A percentile compares a stretch with the other conserved stretches of the same genome.
Conservation (phyloP, 2,113 vertebrate genomes). For the Cryptomyrus ogoouensis region DNA sequence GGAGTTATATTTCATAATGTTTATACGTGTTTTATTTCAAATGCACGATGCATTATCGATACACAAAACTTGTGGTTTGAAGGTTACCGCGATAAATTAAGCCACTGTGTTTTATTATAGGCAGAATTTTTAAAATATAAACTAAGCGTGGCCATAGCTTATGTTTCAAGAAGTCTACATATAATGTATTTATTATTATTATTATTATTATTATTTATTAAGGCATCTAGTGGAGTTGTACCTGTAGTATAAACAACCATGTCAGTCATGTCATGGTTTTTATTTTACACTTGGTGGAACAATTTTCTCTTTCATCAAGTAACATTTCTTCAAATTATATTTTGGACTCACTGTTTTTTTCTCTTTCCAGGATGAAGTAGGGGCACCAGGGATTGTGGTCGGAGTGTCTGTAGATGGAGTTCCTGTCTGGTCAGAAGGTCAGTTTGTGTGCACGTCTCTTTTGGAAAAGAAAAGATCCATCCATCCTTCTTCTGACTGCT, state of each 20-base stretch:
- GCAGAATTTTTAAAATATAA: neutral
- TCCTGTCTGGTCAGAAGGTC: constrained; percentile 89
- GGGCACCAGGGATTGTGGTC: constrained; percentile 81
- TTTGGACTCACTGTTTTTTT: neutral
- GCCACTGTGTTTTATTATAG: neutral
- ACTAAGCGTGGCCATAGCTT: neutral
- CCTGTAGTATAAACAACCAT: neutral
- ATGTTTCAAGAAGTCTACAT: neutral
- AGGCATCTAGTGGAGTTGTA: neutral
- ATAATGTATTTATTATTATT: neutral
- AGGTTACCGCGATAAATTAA: neutral
- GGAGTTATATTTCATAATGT: neutral
- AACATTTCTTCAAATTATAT: neutral
- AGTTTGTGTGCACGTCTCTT: constrained; percentile 30
- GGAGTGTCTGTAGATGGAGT: constrained; percentile 88
- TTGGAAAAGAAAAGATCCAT: neutral
- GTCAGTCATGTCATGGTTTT: neutral
- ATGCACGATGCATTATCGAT: neutral
- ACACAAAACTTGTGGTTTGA: neutral
- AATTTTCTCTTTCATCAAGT: neutral
- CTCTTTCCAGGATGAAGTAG: constrained; percentile 75
- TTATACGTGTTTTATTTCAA: neutral
- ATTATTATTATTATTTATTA: neutral
- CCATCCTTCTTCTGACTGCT: neutral
- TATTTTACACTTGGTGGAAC: neutral